Conservation (phyloP, 2,888 invertebrate species). For the Euproctis similis region DNA sequence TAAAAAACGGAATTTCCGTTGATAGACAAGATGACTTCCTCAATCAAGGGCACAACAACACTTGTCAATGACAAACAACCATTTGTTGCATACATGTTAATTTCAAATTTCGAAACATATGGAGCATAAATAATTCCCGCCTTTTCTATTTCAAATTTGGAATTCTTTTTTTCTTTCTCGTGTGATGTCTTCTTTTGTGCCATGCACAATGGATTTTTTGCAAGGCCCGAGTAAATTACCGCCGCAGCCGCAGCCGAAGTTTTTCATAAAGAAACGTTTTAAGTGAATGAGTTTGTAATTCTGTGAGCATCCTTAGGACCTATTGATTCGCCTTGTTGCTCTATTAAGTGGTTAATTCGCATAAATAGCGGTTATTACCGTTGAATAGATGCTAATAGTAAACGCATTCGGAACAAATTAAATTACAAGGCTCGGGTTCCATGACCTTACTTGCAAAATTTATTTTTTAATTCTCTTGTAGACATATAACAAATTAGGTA, state of each 20-base stretch:
- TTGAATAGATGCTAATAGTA: conserved; percentile 38
- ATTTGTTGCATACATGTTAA: conserved; percentile 63
- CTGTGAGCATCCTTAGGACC: conserved; percentile 48
- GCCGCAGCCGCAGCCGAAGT: conserved; percentile 44
- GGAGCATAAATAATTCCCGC: conserved; percentile 59
- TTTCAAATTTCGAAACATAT: conserved; percentile 69
- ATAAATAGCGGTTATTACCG: conserved; percentile 41
- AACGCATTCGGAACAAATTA: conserved; percentile 28
- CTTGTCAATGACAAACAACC: conserved; percentile 71
- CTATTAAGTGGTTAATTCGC: conserved; percentile 59
- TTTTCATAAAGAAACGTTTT: conserved; percentile 37
- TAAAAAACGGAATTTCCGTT: conserved; percentile 71
- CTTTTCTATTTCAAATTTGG: conserved; percentile 49
- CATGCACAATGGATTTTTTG: conserved; percentile 67
- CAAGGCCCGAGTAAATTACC: conserved; percentile 52
- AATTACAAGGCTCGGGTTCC: conserved; percentile 20
- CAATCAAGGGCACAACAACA: conserved; percentile 56
- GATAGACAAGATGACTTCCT: conserved; percentile 69
- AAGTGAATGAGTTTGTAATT: conserved; percentile 49
- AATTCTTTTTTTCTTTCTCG: conserved; percentile 41
- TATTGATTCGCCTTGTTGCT: conserved; percentile 55
- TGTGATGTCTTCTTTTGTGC: conserved; percentile 71
- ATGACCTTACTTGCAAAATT: conserved; percentile 7
- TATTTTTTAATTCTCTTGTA: conserved; percentile 2
- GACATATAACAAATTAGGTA: not conserved